Evolutionary conservation across 2,888 invertebrate genomes (phyloP).

Genomic region (Drymonia ruficornis): DNA sequence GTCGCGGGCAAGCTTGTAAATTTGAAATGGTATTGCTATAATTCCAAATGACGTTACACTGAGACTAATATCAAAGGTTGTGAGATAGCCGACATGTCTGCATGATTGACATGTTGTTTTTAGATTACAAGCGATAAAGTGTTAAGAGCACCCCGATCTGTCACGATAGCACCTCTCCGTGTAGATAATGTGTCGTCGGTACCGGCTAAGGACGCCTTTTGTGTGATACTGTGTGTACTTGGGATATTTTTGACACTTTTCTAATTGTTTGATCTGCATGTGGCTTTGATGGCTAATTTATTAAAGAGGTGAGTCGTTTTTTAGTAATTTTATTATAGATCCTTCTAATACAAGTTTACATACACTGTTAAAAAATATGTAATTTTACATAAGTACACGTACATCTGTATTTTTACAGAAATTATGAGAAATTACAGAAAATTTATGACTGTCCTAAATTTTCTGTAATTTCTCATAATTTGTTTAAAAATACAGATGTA

Average conservation of each 20-base stretch:
- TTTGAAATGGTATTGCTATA: too few relatives aligned
- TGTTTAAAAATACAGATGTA: too few relatives aligned
- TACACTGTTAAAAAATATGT: too few relatives aligned
- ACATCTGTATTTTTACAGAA: too few relatives aligned
- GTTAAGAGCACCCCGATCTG: conserved; percentile 67
- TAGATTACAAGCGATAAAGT: conserved; percentile 52
- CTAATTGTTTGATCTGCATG: conserved; percentile 21
- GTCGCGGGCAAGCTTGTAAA: too few relatives aligned
- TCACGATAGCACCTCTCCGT: conserved; percentile 63
- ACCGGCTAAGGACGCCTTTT: conserved; percentile 28
- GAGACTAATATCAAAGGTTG: conserved; percentile 39
- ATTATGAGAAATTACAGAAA: too few relatives aligned
- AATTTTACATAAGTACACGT: too few relatives aligned
- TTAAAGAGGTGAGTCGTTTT: conserved; percentile 60
- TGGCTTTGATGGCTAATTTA: conserved; percentile 55
- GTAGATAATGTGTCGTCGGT: conserved; percentile 39
- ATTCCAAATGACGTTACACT: conserved; percentile 50
- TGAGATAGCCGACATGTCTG: conserved; percentile 41
- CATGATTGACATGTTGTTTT: conserved; percentile 75
- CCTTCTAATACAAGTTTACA: too few relatives aligned
- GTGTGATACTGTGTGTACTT: conserved; percentile 27
- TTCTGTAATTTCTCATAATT: too few relatives aligned
- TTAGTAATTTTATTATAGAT: too few relatives aligned
- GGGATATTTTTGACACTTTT: conserved; percentile 35
- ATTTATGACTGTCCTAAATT: too few relatives aligned